phyloP scores from a whole-genome alignment of 2,113 vertebrate genomes.

The Microtus montanus region DNA sequence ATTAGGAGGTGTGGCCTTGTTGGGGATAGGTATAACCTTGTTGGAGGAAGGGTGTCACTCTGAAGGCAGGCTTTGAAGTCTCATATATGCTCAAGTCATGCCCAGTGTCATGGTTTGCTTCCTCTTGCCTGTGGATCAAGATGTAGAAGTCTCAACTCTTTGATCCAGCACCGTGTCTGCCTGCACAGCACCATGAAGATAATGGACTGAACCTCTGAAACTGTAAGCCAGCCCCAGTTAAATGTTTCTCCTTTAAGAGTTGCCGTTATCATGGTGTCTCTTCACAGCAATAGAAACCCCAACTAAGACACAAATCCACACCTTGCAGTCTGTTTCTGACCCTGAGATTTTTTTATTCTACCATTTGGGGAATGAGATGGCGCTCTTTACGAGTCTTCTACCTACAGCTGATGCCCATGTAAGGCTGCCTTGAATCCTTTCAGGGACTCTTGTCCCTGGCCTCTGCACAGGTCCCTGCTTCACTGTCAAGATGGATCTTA shows the following conservation, averaged over 20 bases:
- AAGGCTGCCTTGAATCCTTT: neutral
- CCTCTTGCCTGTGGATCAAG: neutral
- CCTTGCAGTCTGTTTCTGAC: neutral
- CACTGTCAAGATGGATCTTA: neutral
- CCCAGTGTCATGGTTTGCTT: neutral
- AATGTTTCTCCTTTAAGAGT: neutral
- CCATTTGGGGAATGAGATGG: neutral
- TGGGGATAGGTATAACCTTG: neutral
- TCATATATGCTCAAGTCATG: neutral
- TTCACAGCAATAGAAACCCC: neutral
- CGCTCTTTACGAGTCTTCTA: neutral
- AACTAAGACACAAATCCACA: neutral
- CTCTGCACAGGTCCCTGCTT: fast-evolving
- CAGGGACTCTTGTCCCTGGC: neutral
- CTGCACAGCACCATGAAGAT: neutral
- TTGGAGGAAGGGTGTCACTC: neutral
- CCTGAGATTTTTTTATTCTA: neutral
- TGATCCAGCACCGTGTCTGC: neutral
- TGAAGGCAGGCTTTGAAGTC: neutral
- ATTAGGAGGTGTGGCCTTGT: neutral
- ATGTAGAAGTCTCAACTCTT: neutral
- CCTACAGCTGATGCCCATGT: fast-evolving
- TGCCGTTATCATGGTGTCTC: neutral
- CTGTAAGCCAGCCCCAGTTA: neutral
- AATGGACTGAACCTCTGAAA: neutral